Evolutionary conservation across 2,888 invertebrate species (phyloP), one percentile per base, ranked within the genome.

Genomic region (Diarsia mendica): DNA sequence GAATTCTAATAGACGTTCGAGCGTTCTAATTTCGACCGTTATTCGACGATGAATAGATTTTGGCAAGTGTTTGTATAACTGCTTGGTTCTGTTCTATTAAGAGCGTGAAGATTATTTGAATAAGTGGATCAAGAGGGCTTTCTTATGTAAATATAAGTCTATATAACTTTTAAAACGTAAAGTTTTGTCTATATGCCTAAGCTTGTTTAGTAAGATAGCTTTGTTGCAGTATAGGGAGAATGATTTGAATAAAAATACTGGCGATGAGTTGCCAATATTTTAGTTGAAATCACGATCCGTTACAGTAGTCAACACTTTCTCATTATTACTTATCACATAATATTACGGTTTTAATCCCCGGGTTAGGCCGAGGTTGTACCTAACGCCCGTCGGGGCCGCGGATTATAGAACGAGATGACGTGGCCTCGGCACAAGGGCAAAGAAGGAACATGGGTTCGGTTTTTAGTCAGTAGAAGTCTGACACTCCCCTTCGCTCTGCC

Each of bases 1-100:
- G 91, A 94, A 94, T 94, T 94, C 93, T 89, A 93, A 94, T 93
- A 93, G 91, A 90, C 82, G 74, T 87, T 85, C 81, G 84, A 86
- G 83, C 88, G 85, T 89, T 91, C 90, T 89, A 90, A 90, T 88
- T 91, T 90, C 67, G 80, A 89, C 86, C 85, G 86, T 87, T 89
- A 82, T 77, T 76, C 55, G 78, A 67, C 76, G 72, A 33, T 82
- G 69, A 73, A 48, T 74, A 70, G 73, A 55, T 69, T 82, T 84
- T 72, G 67, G 67, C 69, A 64, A 79, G 61, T 73, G 70, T 77
- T 70, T 83, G 75, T 72, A 70, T 80, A 77, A 83, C 77, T 55
- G 60, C 20, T 23, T 39, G 58, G 66, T 44, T 71, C 39, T 68
- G 51, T 61, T 73, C 39, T 75, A 51, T 65, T 70, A 23, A 60